Percentiles rank a stretch among this genome's conserved stretches.
Conservation (phyloP, 2,888 invertebrate species). For the Xylocampa areola region DNA sequence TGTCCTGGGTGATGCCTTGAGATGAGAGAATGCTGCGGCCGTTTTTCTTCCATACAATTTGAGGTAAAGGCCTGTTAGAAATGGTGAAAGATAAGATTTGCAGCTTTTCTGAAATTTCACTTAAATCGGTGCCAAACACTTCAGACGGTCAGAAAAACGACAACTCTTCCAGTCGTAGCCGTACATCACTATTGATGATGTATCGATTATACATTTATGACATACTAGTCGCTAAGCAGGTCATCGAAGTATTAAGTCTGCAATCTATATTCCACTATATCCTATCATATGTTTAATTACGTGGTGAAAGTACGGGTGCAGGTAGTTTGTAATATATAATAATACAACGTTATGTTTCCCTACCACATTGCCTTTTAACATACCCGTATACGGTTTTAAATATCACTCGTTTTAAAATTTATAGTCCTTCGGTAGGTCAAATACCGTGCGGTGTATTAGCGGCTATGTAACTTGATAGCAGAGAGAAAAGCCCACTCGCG, state of each 20-base stretch:
- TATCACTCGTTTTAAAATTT: constrained; percentile 5
- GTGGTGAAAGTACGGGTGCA: no score
- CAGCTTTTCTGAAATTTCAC: no score
- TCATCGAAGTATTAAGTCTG: no score
- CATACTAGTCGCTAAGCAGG: no score
- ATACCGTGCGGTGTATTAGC: constrained; percentile 40
- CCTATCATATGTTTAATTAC: no score
- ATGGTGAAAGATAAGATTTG: not conserved
- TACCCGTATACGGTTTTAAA: constrained; percentile 1
- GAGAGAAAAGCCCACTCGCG: constrained; percentile 58
- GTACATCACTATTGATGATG: no score
- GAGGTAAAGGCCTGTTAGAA: constrained; percentile 94
- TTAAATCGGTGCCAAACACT: no score
- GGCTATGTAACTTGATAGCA: constrained; percentile 54
- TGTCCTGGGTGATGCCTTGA: constrained; percentile 94
- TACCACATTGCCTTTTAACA: not conserved
- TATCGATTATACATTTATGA: no score
- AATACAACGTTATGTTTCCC: not conserved
- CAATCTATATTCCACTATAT: no score
- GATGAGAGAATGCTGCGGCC: constrained; percentile 92
- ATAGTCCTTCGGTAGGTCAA: constrained; percentile 31
- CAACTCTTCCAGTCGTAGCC: no score
- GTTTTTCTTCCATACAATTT: constrained; percentile 97
- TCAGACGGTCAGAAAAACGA: not conserved
- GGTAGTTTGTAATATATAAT: no score